Evolutionary conservation across 2,888 invertebrate species (phyloP).

Genomic region (Ophion obscuratus): DNA sequence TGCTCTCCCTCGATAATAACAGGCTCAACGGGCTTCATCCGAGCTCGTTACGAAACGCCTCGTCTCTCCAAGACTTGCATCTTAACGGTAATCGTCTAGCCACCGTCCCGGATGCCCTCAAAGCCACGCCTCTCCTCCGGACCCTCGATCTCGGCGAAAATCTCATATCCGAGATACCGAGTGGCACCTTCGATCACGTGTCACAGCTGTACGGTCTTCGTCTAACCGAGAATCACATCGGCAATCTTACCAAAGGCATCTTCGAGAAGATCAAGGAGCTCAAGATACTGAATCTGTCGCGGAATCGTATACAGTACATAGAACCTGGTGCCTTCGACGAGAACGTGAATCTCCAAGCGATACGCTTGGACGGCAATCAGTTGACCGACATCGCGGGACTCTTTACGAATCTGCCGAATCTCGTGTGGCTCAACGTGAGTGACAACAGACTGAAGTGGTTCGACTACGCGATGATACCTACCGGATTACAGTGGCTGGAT

Average conservation of each 20-base stretch:
- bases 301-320: slow-evolving; percentile 92
- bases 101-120: slow-evolving; percentile 90
- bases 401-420: slow-evolving; percentile 92
- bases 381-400: slow-evolving; percentile 91
- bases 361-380: slow-evolving; percentile 93
- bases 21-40: slow-evolving; percentile 90
- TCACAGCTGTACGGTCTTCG: slow-evolving; percentile 92
- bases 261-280: slow-evolving; percentile 92
- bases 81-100: slow-evolving; percentile 92
- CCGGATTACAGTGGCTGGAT: slow-evolving; percentile 93
- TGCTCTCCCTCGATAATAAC: slow-evolving; percentile 92
- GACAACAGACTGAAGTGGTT: slow-evolving; percentile 93
- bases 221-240: slow-evolving; percentile 93
- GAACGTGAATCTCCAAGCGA: slow-evolving; percentile 91
- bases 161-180: slow-evolving; percentile 91
- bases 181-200: slow-evolving; percentile 92
- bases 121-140: slow-evolving; percentile 90
- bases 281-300: slow-evolving; percentile 92
- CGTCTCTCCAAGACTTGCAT: slow-evolving; percentile 92
- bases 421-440: slow-evolving; percentile 94
- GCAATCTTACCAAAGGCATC: slow-evolving; percentile 91
- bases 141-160: slow-evolving; percentile 94
- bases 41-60: slow-evolving; percentile 91
- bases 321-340: slow-evolving; percentile 92
- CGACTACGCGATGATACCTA: slow-evolving; percentile 94